Evolutionary conservation across 2,888 invertebrate genomes (phyloP), one percentile per base, ranked within the genome.

Genomic region (Cylindroiulus punctatus): DNA sequence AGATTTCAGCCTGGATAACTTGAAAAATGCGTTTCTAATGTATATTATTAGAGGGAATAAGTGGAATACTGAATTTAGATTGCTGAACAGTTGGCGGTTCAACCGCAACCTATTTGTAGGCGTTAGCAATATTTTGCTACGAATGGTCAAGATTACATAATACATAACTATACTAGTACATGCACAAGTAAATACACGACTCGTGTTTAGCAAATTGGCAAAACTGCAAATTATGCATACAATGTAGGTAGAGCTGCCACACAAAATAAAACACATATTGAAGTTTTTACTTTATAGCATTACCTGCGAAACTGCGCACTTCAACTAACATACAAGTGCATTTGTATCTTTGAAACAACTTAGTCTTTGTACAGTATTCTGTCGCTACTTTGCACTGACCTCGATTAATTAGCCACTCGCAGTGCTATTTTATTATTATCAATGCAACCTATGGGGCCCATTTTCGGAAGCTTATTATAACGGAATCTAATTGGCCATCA

Each of bases 41-140:
- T 76, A 76, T 76, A 76, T 76, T 76, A 76, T 76, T 76, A 76
- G 76, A 30, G 30, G 76, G 14, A 76, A 76, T 30, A 76, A 76
- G 26, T 76, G 76, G 76, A 30, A 76, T 76, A 76, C 76, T 30
- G 76, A 30, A 76, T 76, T 76, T 76, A 76, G 76, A 30, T 76
- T 76, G 30, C 30, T 76, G 76, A 76, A 30, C 76, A 76, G 76
- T 76, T 30, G 30, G 76, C 30, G 76, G 76, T 76, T 76, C 76
- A 76, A 76, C 76, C 76, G 76, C 8, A 76, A 76, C 76, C 76
- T 30, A 76, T 76, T 76, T 76, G 76, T 30, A 26, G 30, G 76
- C 30, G 76, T 30, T 76, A 30, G 76, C 14, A 76, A 76, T 2
- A 76, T 3, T 30, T 76, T 14, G 12, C 26, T 30, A 14, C 30